A percentile compares a stretch with the other conserved stretches of the same genome.
These are phyloP conservation scores for Penaeus monodon DNA, from an alignment of 2,888 invertebrate genomes.

Conservation along the genomic window DNA sequence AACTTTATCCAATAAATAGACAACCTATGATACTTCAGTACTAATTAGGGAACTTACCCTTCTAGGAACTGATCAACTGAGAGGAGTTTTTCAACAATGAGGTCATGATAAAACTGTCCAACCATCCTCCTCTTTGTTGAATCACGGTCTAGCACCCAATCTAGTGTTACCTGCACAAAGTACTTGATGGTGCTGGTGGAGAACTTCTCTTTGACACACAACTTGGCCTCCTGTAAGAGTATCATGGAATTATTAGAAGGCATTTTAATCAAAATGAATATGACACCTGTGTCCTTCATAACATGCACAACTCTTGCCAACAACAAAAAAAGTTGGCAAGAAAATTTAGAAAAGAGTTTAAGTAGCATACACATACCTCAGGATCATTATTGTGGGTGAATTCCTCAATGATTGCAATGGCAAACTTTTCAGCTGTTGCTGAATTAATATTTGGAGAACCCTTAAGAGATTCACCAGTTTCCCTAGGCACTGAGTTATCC, in stretches of 20 bases:
- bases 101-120: conserved; percentile 55
- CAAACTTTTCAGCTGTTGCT: conserved; percentile 32
- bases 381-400: conserved; percentile 50
- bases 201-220: conserved; percentile 59
- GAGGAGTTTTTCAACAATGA: conserved; percentile 46
- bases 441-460: conserved; percentile 28
- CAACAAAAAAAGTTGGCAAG: not conserved
- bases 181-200: conserved; percentile 32
- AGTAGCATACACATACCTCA: conserved; percentile 41
- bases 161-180: conserved; percentile 47
- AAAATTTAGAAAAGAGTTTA: not conserved
- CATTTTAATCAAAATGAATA: too few species aligned
- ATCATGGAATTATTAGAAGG: not conserved
- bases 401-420: conserved; percentile 51
- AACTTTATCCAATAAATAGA: too few species aligned
- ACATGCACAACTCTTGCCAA: too few species aligned
- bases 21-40: too few species aligned
- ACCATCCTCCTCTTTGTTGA: conserved; percentile 48
- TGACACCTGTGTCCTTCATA: too few species aligned
- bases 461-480: conserved; percentile 29
- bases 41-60: conserved; percentile 37
- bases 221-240: conserved; percentile 48
- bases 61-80: conserved; percentile 48
- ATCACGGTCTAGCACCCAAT: conserved; percentile 54
- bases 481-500: conserved; percentile 55